Evolutionary conservation across 1,140 invertebrate species (phyloP), one percentile per base, ranked within the genome.

Genomic region (Chelonus insularis): DNA sequence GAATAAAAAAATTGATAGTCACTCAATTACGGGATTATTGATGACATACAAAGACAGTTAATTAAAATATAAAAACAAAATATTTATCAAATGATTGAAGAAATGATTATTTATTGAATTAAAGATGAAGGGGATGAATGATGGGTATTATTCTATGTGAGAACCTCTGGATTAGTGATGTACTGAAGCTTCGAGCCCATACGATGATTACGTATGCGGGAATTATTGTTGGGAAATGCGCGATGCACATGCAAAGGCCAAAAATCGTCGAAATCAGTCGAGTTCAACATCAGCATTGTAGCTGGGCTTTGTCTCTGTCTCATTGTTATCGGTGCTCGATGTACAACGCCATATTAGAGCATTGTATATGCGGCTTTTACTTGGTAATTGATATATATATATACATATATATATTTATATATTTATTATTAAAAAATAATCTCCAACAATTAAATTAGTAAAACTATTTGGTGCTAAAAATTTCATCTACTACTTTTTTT

Each of bases 221-320:
- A 80, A 78, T 79, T 67, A 78, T 78, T 78, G 74, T 77, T 68
- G 73, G 70, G 72, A 70, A 72, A 68, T 67, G 68, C 70, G 69
- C 73, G 74, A 74, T 73, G 75, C 72, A 73, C 70, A 71, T 72
- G 71, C 68, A 75, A 79, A 77, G 76, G 69, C 74, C 76, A 79
- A 79, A 81, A 81, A 80, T 80, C 74, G 74, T 79, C 73, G 72
- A 80, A 81, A 81, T 81, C 79, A 81, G 77, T 79, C 72, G 78
- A 79, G 78, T 81, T 79, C 76, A 81, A 80, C 77, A 81, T 78
- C 75, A 72, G 72, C 73, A 81, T 81, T 81, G 78, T 81, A 72
- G 69, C 68, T 72, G 71, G 68, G 72, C 76, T 72, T 80, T 81
- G 78, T 80, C 77, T 80, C 74, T 72, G 64, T 52, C 68, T 77